Evolutionary conservation across 2,888 invertebrate species (phyloP).

Genomic region (Oscheius sp.): DNA sequence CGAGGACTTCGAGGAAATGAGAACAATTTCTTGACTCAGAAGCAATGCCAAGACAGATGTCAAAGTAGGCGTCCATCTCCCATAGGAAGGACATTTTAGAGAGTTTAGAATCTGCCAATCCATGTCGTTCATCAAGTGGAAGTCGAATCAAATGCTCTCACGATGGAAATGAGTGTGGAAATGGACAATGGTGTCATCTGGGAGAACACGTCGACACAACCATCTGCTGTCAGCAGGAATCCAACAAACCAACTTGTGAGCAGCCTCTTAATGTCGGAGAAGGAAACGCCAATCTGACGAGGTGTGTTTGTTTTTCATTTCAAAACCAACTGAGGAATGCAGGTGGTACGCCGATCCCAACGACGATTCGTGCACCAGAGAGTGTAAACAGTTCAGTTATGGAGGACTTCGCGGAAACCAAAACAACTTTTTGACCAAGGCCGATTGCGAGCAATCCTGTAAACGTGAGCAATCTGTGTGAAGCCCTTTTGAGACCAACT

Average conservation of each 20-base stretch:
- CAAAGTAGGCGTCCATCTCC: constrained; percentile 48
- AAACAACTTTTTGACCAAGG: constrained; percentile 68
- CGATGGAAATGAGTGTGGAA: constrained; percentile 46
- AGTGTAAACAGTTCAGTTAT: constrained; percentile 67
- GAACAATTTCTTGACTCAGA: constrained; percentile 64
- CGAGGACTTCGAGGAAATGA: constrained; percentile 66
- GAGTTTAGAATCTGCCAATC: constrained; percentile 62
- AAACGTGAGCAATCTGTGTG: constrained; percentile 18
- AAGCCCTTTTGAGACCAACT: not conserved
- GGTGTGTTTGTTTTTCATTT: constrained; percentile 21
- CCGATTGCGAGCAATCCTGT: constrained; percentile 61
- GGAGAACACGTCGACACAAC: constrained; percentile 59
- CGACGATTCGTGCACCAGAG: constrained; percentile 61
- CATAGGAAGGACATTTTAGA: not conserved
- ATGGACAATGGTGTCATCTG: constrained; percentile 68
- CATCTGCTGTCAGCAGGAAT: constrained; percentile 60
- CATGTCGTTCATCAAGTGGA: constrained; percentile 59
- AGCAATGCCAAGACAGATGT: constrained; percentile 62
- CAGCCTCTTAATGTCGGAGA: constrained; percentile 61
- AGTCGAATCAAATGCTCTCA: constrained; percentile 39
- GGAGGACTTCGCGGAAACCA: constrained; percentile 66
- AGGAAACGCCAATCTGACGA: constrained; percentile 62
- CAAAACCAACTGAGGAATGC: not conserved
- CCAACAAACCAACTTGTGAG: constrained; percentile 52
- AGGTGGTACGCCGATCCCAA: constrained; percentile 65